These are phyloP conservation scores for Schizotus pectinicornis DNA, from an alignment of 2,888 invertebrate genomes.

Conservation along the genomic window DNA sequence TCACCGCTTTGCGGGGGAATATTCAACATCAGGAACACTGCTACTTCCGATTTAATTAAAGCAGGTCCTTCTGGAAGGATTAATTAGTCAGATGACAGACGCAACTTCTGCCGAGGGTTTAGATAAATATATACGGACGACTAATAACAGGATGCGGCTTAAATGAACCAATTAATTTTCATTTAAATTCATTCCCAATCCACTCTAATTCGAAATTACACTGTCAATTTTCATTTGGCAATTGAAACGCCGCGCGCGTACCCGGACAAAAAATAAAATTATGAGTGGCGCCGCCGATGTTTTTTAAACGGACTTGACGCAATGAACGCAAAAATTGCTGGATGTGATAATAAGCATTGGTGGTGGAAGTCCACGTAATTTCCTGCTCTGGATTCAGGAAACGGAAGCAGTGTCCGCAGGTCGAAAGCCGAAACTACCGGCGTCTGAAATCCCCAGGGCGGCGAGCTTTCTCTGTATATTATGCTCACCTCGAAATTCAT, in stretches of 20 bases:
- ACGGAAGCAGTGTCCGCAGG: slow-evolving; percentile 21
- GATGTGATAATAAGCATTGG: slow-evolving; percentile 6
- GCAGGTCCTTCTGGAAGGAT: slow-evolving; percentile 53
- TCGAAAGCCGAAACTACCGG: slow-evolving; percentile 20
- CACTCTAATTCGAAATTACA: slow-evolving; percentile 42
- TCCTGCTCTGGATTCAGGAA: slow-evolving; percentile 14
- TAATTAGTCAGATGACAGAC: slow-evolving; percentile 55
- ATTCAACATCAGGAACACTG: slow-evolving; percentile 50
- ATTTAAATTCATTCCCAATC: slow-evolving; percentile 51
- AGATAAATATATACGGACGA: slow-evolving; percentile 51
- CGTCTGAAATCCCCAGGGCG: slow-evolving; percentile 22
- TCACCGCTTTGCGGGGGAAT: slow-evolving; percentile 42
- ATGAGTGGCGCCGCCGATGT: background rate
- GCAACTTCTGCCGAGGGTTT: slow-evolving; percentile 47
- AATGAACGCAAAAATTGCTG: slow-evolving; percentile 4
- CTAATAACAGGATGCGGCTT: slow-evolving; percentile 52
- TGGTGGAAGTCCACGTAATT: slow-evolving; percentile 24
- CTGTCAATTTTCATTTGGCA: slow-evolving; percentile 36
- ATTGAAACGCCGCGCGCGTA: slow-evolving; percentile 29
- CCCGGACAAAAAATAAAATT: too few species aligned
- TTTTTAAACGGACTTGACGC: background rate
- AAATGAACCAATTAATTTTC: slow-evolving; percentile 54
- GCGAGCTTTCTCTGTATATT: slow-evolving; percentile 3
- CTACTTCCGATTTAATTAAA: slow-evolving; percentile 56
- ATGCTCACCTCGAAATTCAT: too few species aligned